Base-by-base conservation (phyloP, 2,113 vertebrate species). In the Oncorhynchus clarkii region DNA sequence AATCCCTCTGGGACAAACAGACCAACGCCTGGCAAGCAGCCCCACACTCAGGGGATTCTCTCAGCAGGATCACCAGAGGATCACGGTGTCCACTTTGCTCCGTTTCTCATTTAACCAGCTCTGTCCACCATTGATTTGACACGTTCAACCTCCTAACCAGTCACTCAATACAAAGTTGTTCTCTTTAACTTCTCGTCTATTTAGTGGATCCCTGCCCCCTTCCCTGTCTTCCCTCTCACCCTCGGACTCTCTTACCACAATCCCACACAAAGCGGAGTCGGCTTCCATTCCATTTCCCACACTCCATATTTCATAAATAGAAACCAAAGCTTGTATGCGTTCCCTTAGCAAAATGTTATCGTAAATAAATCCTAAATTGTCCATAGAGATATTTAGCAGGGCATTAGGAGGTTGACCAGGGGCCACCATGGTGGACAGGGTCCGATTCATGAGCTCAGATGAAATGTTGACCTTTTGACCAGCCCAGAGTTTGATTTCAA, bases 281-380 rank as follows among this genome's bases (percentile, higher is more conserved):
- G 72, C 82, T 83, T 78, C 73, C 54, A 59, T 76, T 67, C 39
- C 72, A 49, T 85, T 91, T 89, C 88, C 87, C 88, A 89, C 88
- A 92, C 39, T 48, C 60, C 3, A 82, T 54, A 73, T 81, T 82
- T 83, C 79, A 84, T 74, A 87, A 89, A 89, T 84, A 68, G 72
- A 86, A 83, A 81, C 70, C 78, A 82, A 76, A 78, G 75, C 75
- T 67, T 60, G 75, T 72, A 64, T 71, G 45, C n/a, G 11, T 80
- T 84, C 54, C 84, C 76, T 31, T 6, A 48, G 76, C 72, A 60
- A 83, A 85, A 82, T 54, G 67, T 74, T 75, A 24, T 60, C 24
- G 13, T 4, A 70, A 76, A 39, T 11, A 68, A 34, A 72, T 24
- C 8, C 3, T 13, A 74, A 75, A 72, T 70, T 13, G 0, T 60